Percentiles rank a stretch among this genome's conserved stretches.
These are phyloP conservation scores for Drosophila meridionalis DNA, from an alignment of 2,888 invertebrate genomes.

Conservation along the genomic window DNA sequence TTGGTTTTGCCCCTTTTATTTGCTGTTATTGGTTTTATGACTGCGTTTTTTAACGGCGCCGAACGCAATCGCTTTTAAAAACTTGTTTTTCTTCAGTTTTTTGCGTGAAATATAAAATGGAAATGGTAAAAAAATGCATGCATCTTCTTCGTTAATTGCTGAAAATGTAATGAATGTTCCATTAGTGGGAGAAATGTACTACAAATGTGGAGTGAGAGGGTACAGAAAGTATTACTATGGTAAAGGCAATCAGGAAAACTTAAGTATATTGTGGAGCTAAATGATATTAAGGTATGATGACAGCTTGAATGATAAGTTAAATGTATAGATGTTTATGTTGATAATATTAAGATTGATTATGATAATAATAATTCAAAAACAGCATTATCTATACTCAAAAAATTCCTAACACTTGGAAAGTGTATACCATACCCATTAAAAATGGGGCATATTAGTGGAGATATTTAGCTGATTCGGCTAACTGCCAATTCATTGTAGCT, in stretches of 20 bases:
- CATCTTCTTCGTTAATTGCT: neutral
- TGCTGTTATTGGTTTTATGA: constrained; percentile 52
- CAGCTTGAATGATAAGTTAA: too few relatives aligned
- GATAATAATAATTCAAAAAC: too few relatives aligned
- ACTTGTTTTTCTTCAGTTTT: neutral
- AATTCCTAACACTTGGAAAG: too few relatives aligned
- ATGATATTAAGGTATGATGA: neutral
- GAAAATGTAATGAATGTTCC: neutral
- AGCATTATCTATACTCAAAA: too few relatives aligned
- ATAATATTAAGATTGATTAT: too few relatives aligned
- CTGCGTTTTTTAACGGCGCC: constrained; percentile 35
- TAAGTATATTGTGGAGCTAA: neutral
- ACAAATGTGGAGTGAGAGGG: too few relatives aligned
- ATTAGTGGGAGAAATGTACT: neutral
- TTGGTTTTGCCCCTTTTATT: constrained; percentile 5
- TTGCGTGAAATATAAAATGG: constrained; percentile 7
- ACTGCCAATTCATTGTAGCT: too few relatives aligned
- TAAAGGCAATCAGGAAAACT: neutral
- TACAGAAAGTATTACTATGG: neutral
- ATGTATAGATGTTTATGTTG: too few relatives aligned
- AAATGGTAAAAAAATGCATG: constrained; percentile 5
- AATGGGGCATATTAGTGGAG: too few relatives aligned
- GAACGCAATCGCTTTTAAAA: constrained; percentile 33
- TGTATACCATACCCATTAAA: too few relatives aligned
- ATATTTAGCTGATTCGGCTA: too few relatives aligned